Conservation (phyloP, 2,797 vertebrate genomes). For the Acrossocheilus fasciatus region DNA sequence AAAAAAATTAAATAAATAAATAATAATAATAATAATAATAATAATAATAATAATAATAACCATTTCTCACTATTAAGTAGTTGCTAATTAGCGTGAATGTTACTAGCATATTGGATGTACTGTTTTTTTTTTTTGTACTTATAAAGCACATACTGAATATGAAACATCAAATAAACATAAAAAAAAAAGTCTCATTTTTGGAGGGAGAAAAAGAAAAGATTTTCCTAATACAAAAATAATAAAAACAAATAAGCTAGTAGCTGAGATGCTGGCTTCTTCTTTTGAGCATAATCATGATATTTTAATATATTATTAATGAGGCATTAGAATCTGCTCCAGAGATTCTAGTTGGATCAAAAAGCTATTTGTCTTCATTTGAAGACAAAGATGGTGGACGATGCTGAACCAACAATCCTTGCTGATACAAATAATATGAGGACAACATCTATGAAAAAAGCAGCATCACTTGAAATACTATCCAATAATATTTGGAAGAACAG, state of each 20-base stretch:
- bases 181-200: not conserved
- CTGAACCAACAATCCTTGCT: conserved; percentile 6
- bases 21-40: too few species aligned
- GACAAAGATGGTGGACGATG: not conserved
- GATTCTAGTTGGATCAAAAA: not conserved
- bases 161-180: not conserved
- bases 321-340: not conserved
- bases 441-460: not conserved
- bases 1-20: not conserved
- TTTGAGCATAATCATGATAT: not conserved
- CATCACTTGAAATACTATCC: not conserved
- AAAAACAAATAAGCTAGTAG: not conserved
- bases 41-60: too few species aligned
- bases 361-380: not conserved
- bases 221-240: not conserved
- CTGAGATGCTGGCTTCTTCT: not conserved
- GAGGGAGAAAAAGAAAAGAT: not conserved
- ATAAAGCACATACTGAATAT: too few species aligned
- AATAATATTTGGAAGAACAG: not conserved
- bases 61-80: not conserved
- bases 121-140: too few species aligned
- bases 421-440: not conserved
- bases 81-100: not conserved
- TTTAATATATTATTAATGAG: not conserved
- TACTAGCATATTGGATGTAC: not conserved